These are phyloP conservation scores for Phodopus roborovskii DNA, from an alignment of 2,113 vertebrate species.

Conservation along the genomic window DNA sequence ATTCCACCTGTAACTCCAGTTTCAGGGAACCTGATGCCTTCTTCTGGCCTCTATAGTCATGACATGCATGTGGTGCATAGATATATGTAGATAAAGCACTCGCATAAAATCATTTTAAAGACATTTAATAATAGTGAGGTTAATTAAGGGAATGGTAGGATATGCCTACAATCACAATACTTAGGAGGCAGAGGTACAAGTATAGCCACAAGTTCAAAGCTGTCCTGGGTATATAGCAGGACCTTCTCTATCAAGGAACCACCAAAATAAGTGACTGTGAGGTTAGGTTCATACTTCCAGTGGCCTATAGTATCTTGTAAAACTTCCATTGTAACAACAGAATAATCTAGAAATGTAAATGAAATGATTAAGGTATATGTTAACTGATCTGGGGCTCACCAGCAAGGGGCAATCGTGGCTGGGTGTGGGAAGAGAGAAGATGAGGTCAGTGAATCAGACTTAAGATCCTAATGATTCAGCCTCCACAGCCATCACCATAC, in stretches of 20 bases:
- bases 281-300: not conserved
- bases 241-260: not conserved
- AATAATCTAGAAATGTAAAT: not conserved
- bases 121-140: not conserved
- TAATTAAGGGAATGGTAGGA: not conserved
- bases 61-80: not conserved
- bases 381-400: too few species aligned
- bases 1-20: not conserved
- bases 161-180: not conserved
- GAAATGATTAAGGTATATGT: not conserved
- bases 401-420: not conserved
- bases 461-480: not conserved
- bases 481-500: fast-evolving
- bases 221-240: not conserved
- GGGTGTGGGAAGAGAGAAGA: not conserved
- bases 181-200: not conserved
- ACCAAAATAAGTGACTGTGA: not conserved
- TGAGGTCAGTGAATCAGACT: not conserved
- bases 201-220: not conserved
- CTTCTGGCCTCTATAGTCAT: not conserved
- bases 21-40: not conserved
- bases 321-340: not conserved
- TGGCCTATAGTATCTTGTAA: not conserved
- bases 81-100: not conserved
- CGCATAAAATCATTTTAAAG: not conserved